Evolutionary conservation across 2,113 vertebrate species (phyloP), one percentile per base, ranked within the genome.

Genomic region (Saiga tatarica): DNA sequence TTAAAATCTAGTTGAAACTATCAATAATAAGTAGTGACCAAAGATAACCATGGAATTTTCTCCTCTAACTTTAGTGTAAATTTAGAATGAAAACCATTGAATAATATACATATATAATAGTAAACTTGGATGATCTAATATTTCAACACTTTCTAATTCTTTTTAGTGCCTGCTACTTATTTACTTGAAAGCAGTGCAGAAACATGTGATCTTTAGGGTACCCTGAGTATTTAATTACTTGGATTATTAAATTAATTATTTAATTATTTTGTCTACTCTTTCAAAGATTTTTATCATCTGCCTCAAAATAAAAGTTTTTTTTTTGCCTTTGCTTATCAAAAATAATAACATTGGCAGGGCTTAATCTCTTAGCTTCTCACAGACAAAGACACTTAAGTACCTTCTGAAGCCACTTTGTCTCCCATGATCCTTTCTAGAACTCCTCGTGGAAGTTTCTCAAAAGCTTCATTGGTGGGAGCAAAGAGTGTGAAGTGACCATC

Each of bases 391-490:
- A 19, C 50, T 55, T 62, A 50, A 52, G 93, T 99, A 99, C 99
- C 99, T 99, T 99, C 98, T 57, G 99, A 99, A 96, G 99, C 99
- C 76, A 99, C 98, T 71, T 99, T 99, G 98, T 99, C 99, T 33
- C 98, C 97, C 99, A 99, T 99, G 97, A 99, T 99, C 97, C 99
- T 99, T 96, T 99, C 98, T 94, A 99, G 94, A 25, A 99, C 94
- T 2, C 99, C 99, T 7, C 98, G 98, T 86, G 99, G 99, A 94
- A 99, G 99, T 83, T 98, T 99, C 19, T 99, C 99, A 95, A 99
- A 99, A 97, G 99, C 99, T 13, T 99, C 98, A 59, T 99, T 99
- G 97, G 99, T 99, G 36, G 99, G 99, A 92, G 99, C 99, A 97
- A 99, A 99, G 36, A 99, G 98, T 16, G 99, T 99, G 97, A 99